A percentile compares a stretch with the other conserved stretches of the same genome.
These are phyloP conservation scores for Heteropelma amictum DNA, from an alignment of 2,888 invertebrate genomes.

Conservation along the genomic window DNA sequence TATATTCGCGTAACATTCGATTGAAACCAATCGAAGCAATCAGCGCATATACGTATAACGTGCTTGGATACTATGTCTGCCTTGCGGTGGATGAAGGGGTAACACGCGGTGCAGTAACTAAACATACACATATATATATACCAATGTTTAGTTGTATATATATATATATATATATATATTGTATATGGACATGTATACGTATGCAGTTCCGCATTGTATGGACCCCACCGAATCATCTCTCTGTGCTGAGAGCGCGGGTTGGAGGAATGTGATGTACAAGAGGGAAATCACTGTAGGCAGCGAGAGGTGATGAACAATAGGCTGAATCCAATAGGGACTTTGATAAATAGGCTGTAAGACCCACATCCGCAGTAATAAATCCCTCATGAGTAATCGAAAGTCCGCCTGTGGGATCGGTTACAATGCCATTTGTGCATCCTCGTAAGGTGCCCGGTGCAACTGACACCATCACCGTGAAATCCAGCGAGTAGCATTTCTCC, in stretches of 20 bases:
- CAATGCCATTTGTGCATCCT: neutral
- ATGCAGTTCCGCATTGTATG: no score
- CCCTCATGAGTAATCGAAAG: neutral
- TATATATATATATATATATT: neutral
- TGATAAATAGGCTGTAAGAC: constrained; percentile 4
- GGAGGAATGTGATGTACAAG: constrained; percentile 17
- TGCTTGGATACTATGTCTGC: neutral
- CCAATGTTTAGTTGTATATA: no score
- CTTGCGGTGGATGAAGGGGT: constrained; percentile 15
- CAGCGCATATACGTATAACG: constrained; percentile 28
- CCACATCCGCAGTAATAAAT: neutral
- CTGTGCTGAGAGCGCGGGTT: neutral
- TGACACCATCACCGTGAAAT: no score
- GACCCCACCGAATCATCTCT: no score
- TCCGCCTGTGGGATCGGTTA: neutral
- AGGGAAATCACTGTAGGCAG: constrained; percentile 12
- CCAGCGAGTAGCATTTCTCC: no score
- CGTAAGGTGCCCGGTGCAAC: neutral
- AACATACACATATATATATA: neutral
- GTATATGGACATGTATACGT: neutral
- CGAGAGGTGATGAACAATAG: constrained; percentile 20
- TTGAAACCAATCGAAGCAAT: constrained; percentile 54
- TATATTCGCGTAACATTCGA: constrained; percentile 37
- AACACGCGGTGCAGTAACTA: constrained; percentile 7
- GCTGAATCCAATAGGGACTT: neutral